These are phyloP conservation scores for Aplochiton taeniatus DNA, from an alignment of 2,797 vertebrate species.

Conservation along the genomic window DNA sequence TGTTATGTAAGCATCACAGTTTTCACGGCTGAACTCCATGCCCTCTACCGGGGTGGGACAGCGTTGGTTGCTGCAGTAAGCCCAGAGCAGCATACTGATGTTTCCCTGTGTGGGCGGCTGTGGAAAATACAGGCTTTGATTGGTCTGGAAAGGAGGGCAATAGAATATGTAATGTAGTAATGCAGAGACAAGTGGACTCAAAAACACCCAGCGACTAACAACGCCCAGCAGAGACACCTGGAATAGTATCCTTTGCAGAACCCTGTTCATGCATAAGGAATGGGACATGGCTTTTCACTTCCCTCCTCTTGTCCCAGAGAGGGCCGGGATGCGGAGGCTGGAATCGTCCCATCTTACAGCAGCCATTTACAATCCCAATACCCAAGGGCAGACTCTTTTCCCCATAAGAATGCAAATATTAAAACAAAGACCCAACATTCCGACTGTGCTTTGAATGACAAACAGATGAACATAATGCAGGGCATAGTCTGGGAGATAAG, in stretches of 20 bases:
- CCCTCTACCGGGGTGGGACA: too few relatives aligned
- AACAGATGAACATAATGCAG: too few relatives aligned
- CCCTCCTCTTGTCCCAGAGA: conserved; percentile 10
- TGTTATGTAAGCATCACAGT: conserved; percentile 63
- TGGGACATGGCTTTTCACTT: conserved; percentile 35
- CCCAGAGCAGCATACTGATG: conserved; percentile 20
- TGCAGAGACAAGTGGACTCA: background rate
- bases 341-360: too few relatives aligned
- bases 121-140: conserved; percentile 15
- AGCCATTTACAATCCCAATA: too few relatives aligned
- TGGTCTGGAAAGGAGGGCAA: conserved; percentile 40
- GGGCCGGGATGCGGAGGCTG: too few relatives aligned
- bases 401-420: too few relatives aligned
- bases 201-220: conserved; percentile 8
- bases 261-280: conserved; percentile 41
- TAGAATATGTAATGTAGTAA: conserved; percentile 9
- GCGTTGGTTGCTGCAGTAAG: too few relatives aligned
- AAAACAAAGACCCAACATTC: too few relatives aligned
- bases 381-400: too few relatives aligned
- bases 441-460: too few relatives aligned
- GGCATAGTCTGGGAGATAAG: too few relatives aligned
- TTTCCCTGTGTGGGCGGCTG: conserved; percentile 34
- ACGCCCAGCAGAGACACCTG: conserved; percentile 20
- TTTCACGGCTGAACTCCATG: conserved; percentile 43
- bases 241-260: conserved; percentile 29